Evolutionary conservation across 2,888 invertebrate species (phyloP).

Genomic region (Synanthedon myopaeformis): DNA sequence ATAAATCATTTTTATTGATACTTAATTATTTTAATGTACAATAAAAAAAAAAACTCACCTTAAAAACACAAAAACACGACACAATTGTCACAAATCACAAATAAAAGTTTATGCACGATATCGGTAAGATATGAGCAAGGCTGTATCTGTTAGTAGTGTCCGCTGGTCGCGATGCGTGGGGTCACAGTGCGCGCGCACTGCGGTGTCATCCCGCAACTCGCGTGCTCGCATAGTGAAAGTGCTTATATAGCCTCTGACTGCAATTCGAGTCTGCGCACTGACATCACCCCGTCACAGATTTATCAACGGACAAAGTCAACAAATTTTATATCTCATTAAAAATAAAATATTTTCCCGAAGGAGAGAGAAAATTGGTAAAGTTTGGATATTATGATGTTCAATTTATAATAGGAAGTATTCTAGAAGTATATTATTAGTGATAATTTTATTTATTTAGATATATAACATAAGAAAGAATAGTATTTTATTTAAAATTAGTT

Average conservation of each 20-base stretch:
- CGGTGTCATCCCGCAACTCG: conserved; percentile 51
- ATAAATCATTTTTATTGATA: not conserved
- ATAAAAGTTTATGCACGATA: conserved; percentile 10
- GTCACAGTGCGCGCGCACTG: conserved; percentile 53
- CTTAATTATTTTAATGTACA: not conserved
- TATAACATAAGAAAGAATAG: too few relatives aligned
- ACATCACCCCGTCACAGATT: conserved; percentile 33
- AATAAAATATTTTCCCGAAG: not conserved
- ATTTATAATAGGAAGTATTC: too few relatives aligned
- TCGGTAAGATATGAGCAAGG: not conserved
- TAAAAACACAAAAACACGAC: conserved; percentile 40
- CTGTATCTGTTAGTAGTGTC: conserved; percentile 9
- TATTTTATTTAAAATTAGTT: too few relatives aligned
- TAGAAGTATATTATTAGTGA: too few relatives aligned
- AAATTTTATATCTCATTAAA: conserved; percentile 1
- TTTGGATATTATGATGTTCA: too few relatives aligned
- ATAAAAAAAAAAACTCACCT: conserved; percentile 36
- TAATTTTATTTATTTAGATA: too few relatives aligned
- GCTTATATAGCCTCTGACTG: conserved; percentile 61
- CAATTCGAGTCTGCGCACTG: conserved; percentile 29
- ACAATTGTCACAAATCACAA: conserved; percentile 47
- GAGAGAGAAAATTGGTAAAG: too few relatives aligned
- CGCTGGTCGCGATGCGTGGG: conserved; percentile 30
- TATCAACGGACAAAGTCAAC: conserved; percentile 20
- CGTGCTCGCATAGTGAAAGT: conserved; percentile 55